These are phyloP conservation scores for Coptotermes formosanus DNA, from an alignment of 1,140 invertebrate genomes.

Conservation along the genomic window DNA sequence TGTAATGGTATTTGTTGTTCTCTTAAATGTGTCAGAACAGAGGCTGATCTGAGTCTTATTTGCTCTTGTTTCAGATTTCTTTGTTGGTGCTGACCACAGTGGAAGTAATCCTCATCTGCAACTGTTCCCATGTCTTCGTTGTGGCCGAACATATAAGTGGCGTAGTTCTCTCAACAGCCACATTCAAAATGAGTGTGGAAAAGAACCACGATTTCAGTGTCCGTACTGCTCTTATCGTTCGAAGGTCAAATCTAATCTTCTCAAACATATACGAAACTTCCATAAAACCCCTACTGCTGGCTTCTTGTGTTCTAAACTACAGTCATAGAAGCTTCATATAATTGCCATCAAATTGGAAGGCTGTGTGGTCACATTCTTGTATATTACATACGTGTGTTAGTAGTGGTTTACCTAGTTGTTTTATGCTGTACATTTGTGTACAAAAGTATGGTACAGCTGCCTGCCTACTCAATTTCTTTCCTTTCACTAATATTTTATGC, in stretches of 20 bases:
- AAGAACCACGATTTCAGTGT: conserved; percentile 58
- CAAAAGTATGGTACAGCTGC: too few relatives aligned
- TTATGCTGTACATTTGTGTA: too few relatives aligned
- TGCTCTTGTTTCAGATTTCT: conserved; percentile 7
- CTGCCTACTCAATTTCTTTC: too few relatives aligned
- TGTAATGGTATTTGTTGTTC: background rate
- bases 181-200: conserved; percentile 68
- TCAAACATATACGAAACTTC: background rate
- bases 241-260: conserved; percentile 12
- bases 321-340: background rate
- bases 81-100: background rate
- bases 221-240: conserved; percentile 44
- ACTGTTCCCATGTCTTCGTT: conserved; percentile 67
- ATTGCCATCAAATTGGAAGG: too few relatives aligned
- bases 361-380: too few relatives aligned
- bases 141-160: conserved; percentile 77
- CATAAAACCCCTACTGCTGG: background rate
- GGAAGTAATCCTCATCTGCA: conserved; percentile 15
- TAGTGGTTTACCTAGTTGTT: background rate
- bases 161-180: conserved; percentile 81
- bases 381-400: background rate
- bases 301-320: background rate
- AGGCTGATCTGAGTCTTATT: background rate
- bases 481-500: too few relatives aligned
- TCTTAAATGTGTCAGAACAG: background rate